These are phyloP conservation scores for Anastrepha ludens DNA, from an alignment of 1,140 invertebrate genomes.

Conservation along the genomic window DNA sequence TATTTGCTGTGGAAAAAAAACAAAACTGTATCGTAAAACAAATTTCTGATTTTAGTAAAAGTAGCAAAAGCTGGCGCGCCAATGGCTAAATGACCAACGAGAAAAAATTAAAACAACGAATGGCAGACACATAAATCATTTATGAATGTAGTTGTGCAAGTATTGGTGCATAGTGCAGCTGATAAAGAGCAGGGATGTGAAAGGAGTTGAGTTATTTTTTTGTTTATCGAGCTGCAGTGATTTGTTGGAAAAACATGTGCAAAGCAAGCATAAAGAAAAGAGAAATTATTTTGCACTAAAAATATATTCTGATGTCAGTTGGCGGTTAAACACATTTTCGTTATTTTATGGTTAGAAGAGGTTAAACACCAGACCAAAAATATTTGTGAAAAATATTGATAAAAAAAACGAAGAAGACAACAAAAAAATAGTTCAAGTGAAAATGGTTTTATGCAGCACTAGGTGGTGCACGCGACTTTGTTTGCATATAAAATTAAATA, in stretches of 20 bases:
- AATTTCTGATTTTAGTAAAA: not conserved
- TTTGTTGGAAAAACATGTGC: not conserved
- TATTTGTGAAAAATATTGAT: too few species aligned
- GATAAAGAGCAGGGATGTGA: not conserved
- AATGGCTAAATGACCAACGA: not conserved
- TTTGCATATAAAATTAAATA: too few species aligned
- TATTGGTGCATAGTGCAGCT: not conserved
- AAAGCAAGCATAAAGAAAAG: not conserved
- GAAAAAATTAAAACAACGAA: not conserved
- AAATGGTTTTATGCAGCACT: too few species aligned
- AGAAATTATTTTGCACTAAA: too few species aligned
- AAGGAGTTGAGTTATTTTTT: not conserved
- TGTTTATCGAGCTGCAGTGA: not conserved
- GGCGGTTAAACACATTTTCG: too few species aligned
- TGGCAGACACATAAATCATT: slow-evolving; percentile 48
- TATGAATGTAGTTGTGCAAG: not conserved
- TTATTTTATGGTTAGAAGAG: too few species aligned
- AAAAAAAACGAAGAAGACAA: too few species aligned
- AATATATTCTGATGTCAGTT: too few species aligned
- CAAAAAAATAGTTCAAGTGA: too few species aligned
- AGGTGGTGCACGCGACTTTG: too few species aligned
- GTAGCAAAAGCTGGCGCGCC: not conserved
- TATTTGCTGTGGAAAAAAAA: not conserved
- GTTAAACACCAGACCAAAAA: too few species aligned
- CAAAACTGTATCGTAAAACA: too few species aligned